Evolutionary conservation across 1,140 invertebrate genomes (phyloP), one percentile per base, ranked within the genome.

Genomic region (Ips nitidus): DNA sequence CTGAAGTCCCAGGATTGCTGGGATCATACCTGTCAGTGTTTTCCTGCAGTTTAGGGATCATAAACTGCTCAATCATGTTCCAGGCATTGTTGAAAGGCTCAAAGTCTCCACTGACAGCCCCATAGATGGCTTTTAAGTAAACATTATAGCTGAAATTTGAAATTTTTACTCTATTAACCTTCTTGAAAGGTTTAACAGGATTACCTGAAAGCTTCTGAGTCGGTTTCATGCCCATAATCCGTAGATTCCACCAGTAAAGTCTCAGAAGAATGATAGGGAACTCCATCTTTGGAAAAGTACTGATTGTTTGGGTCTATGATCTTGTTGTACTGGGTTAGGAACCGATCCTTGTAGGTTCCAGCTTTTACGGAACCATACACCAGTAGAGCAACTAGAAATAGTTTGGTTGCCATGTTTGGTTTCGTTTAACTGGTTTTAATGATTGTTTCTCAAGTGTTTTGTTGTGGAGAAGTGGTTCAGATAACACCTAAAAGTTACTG

Each of bases 181-280:
- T 59, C 7, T 41, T 6, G 57, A 39, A 41, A 59, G 40, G 2
- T 36, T 7, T 5, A 55, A 55, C 37, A 22, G 22, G 40, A 7
- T 55, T 63, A 71, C 66, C 70, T 71, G 45, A 63, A 70, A 0
- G 66, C 71, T 66, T 72, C 71, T 41, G 71, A 72, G n/a, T 68
- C 67, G 39, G 71, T 72, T 61, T 69, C 62, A 41, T 72, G 71
- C 3, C 67, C 71, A 63, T 72, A 66, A 55, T 72, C 71, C 1
- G 67, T 68, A 37, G 66, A 63, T 61, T 69, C 71, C 8, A 72
- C 59, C 2, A 70, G 58, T 22, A 72, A 50, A 7, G 66, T 70
- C 62, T 72, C 71, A 4, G 57, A 39, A 2, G 57, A 1, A 22
- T 70, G 71, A 52, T 72, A 72, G 1, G 71, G 71, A 2, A 72